Conservation (phyloP, 2,113 vertebrate species). For the Osmerus eperlanus region DNA sequence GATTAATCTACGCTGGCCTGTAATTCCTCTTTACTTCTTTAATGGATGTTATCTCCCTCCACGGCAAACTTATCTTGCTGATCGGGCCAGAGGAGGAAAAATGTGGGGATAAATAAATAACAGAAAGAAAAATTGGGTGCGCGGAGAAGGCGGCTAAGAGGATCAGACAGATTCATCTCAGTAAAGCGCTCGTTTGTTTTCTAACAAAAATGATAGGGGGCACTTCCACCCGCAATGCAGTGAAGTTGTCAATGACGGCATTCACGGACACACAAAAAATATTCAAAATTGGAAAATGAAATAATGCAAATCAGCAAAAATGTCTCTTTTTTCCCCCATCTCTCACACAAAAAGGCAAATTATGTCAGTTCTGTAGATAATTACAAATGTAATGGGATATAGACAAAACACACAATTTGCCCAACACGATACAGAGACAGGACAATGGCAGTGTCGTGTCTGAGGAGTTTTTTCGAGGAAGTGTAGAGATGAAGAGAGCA, state of each 20-base stretch:
- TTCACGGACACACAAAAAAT: constrained; percentile 59
- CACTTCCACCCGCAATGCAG: constrained; percentile 63
- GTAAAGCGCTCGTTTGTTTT: constrained; percentile 74
- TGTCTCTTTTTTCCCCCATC: not conserved
- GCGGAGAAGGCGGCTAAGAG: constrained; percentile 67
- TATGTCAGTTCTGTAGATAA: not conserved
- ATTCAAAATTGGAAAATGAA: constrained; percentile 44
- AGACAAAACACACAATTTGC: not conserved
- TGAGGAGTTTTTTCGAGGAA: constrained; percentile 4
- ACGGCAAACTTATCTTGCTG: constrained; percentile 74
- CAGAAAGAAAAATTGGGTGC: constrained; percentile 62
- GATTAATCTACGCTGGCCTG: constrained; percentile 74
- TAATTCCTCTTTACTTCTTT: constrained; percentile 76
- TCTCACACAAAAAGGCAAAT: not conserved
- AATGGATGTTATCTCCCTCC: constrained; percentile 76
- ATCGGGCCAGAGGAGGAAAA: constrained; percentile 65
- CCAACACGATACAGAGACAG: constrained; percentile 4
- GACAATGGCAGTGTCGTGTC: constrained; percentile 22
- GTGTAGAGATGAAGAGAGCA: not conserved
- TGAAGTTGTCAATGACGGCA: constrained; percentile 56
- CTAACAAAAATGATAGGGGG: constrained; percentile 64
- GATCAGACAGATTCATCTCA: constrained; percentile 71
- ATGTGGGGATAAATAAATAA: constrained; percentile 65
- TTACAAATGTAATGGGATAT: not conserved
- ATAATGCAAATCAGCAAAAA: constrained; percentile 49